A percentile compares a stretch with the other conserved stretches of the same genome.
phyloP scores from a whole-genome alignment of 2,888 invertebrate genomes.

The Amphipyra tragopoginis region DNA sequence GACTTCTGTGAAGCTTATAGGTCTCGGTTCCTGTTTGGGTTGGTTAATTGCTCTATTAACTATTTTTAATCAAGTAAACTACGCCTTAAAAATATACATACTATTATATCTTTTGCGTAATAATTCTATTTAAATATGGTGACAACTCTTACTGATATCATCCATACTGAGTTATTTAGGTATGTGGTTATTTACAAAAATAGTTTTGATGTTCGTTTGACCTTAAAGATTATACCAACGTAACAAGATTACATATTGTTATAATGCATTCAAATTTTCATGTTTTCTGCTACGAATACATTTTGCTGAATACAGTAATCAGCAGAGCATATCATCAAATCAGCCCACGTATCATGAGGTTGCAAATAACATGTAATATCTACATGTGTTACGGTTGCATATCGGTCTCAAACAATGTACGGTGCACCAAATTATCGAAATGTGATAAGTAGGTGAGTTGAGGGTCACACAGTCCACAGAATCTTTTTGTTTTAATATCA shows the following conservation, averaged over 20 bases:
- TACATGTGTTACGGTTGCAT: not conserved
- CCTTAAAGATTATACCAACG: slow-evolving; percentile 20
- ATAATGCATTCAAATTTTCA: slow-evolving; percentile 10
- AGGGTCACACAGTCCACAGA: slow-evolving; percentile 39
- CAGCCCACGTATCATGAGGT: slow-evolving; percentile 11
- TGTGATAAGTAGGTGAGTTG: slow-evolving; percentile 43
- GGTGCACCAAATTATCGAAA: slow-evolving; percentile 28
- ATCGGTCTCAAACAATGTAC: not conserved
- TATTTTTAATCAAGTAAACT: not conserved
- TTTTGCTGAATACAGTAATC: slow-evolving; percentile 11
- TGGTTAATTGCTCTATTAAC: slow-evolving; percentile 10
- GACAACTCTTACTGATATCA: slow-evolving; percentile 10
- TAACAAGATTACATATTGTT: slow-evolving; percentile 5
- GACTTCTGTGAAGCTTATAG: slow-evolving; percentile 26
- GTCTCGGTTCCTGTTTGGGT: slow-evolving; percentile 25
- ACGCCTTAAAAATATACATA: no score
- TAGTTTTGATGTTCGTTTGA: slow-evolving; percentile 26
- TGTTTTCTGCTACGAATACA: slow-evolving; percentile 5
- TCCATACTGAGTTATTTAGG: slow-evolving; percentile 8
- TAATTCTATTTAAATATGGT: slow-evolving; percentile 3
- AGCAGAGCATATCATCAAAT: slow-evolving; percentile 14
- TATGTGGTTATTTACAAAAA: slow-evolving; percentile 13
- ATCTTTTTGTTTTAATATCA: slow-evolving; percentile 55
- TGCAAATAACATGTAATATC: not conserved
- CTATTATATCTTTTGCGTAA: not conserved